Base-by-base conservation (phyloP, 2,113 vertebrate genomes). In the Mustelus asterias region DNA sequence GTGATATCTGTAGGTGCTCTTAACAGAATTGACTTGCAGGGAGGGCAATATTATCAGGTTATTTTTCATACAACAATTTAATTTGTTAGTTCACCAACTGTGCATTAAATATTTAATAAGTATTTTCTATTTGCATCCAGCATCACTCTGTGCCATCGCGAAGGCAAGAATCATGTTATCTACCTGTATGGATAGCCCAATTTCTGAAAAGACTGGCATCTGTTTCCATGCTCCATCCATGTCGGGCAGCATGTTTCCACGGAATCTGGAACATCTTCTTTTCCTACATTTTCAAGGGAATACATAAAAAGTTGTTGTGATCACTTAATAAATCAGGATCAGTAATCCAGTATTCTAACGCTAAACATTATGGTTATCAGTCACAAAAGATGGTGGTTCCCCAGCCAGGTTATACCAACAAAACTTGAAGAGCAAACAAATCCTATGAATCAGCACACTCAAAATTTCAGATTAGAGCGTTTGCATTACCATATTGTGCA, bases 101-200 rank as follows among this genome's bases (percentile, higher is more conserved):
- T 9, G 1, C 1, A 16, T n/a, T 0, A 37, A 65, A 18, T n/a
- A 63, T 78, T 18, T 83, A 65, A 3, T 22, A 3, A n/a, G n/a
- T 0, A 6, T 33, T 41, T 33, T 44, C 11, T 29, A 95, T 70
- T 29, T 24, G 33, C 65, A 72, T 95, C 60, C 20, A 95, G 33
- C 72, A 96, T 13, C 7, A n/a, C 0, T 20, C 26, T 3, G 29
- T 0, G 41, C 0, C 0, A 0, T 63, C 33, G 0, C 26, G 0
- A 0, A 0, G 0, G 0, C 37, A 18, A 0, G 0, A 7, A 86
- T 48, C 0, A 7, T 63, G 48, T 95, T 78, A 96, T 98, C 95
- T 96, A 99, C 99, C 99, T 97, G 99, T 99, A 96, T 99, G 99
- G 80, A 99, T 98, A 96, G 99, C 99, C 99, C 99, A 99, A 95